Base-by-base conservation (phyloP, 2,888 invertebrate genomes). In the Monopis laevigella region DNA sequence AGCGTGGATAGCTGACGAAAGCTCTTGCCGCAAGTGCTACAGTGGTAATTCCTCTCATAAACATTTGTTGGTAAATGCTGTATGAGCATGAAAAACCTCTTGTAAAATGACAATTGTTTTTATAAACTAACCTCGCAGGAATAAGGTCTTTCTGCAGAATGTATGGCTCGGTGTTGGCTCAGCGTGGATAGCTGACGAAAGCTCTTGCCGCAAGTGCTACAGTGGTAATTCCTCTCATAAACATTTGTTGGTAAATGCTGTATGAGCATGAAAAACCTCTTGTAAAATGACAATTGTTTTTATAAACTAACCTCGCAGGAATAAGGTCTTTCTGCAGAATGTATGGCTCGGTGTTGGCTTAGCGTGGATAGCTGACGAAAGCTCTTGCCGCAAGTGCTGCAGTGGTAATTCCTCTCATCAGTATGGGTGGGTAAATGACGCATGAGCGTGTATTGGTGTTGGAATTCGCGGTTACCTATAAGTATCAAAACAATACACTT, bases 81-180 rank as follows among this genome's bases (percentile, higher is more conserved):
- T 86, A 88, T 87, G 51, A 90, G 58, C 1, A 89, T 89, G 56
- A n/a, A n/a, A n/a, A n/a, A n/a, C n/a, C n/a, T n/a, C n/a, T n/a
- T n/a, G n/a, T n/a, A n/a, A n/a, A n/a, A n/a, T n/a, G n/a, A n/a
- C n/a, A n/a, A n/a, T n/a, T n/a, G n/a, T n/a, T n/a, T n/a, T n/a
- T n/a, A n/a, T n/a, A 18, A n/a, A 21, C 45, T 44, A 42, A 80
- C 81, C 69, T 88, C 88, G 56, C 90, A 91, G 39, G 86, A 74
- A 55, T 89, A 89, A 0, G 90, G 90, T 30, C 90, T 71, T 26
- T 86, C 88, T 26, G 86, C 83, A n/a, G 89, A 89, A 57, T 90
- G 90, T 53, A 89, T 90, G n/a, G 89, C 89, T 38, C 86, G 83
- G 54, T 91, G 90, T 54, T 90, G 90, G 49, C 87, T 88, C 35